phyloP scores from a whole-genome alignment of 2,888 invertebrate genomes.

The Pristionchus fissidentatus region DNA sequence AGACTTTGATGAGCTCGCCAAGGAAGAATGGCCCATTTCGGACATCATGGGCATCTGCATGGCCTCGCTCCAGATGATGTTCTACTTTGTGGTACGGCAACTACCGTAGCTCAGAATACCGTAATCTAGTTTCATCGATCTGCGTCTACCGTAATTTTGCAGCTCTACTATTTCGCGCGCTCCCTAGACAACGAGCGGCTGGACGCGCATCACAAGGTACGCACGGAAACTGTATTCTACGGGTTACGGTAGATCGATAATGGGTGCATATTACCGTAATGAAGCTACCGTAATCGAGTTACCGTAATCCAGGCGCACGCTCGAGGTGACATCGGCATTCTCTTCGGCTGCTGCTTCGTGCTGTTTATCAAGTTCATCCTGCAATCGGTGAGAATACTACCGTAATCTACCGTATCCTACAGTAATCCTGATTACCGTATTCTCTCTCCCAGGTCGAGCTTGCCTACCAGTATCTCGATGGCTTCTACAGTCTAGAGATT shows the following conservation, averaged over 20 bases:
- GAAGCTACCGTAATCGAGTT: neutral
- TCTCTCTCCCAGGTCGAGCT: slow-evolving; percentile 49
- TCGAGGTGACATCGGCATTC: slow-evolving; percentile 71
- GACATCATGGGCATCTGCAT: slow-evolving; percentile 64
- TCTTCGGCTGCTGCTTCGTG: slow-evolving; percentile 71
- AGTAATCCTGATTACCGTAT: slow-evolving; percentile 48
- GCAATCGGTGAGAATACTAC: neutral
- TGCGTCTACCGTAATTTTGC: slow-evolving; percentile 24
- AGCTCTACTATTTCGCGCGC: slow-evolving; percentile 66
- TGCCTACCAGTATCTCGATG: slow-evolving; percentile 64
- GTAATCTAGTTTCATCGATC: neutral
- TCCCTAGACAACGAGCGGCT: slow-evolving; percentile 64
- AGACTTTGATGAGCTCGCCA: slow-evolving; percentile 69
- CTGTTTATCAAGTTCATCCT: slow-evolving; percentile 68
- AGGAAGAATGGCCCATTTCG: slow-evolving; percentile 64
- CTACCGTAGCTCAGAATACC: neutral
- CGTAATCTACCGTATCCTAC: neutral
- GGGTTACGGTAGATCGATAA: neutral
- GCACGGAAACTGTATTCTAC: too few relatives aligned
- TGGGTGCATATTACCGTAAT: neutral
- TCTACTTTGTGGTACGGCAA: slow-evolving; percentile 54
- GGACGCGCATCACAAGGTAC: slow-evolving; percentile 71
- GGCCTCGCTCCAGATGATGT: slow-evolving; percentile 61
- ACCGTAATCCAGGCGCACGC: slow-evolving; percentile 64
- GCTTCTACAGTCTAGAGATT: slow-evolving; percentile 58